These are phyloP conservation scores for Hypselothyrea guttata DNA, from an alignment of 2,888 invertebrate genomes.

Conservation along the genomic window DNA sequence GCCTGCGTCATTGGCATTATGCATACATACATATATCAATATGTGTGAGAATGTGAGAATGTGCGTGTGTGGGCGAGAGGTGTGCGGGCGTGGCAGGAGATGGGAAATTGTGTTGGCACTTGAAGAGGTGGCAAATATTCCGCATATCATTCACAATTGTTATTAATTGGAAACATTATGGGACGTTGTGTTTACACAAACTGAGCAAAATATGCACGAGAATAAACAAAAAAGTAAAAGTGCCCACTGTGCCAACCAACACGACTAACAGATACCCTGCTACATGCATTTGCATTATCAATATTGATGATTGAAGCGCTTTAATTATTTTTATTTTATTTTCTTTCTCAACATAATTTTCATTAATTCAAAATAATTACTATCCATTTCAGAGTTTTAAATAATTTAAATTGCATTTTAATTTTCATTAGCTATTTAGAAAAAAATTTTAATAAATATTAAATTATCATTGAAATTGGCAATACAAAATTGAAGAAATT, in stretches of 20 bases:
- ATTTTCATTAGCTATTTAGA: no score
- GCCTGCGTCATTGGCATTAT: slow-evolving; percentile 32
- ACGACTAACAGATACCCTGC: slow-evolving; percentile 21
- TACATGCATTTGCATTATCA: not conserved
- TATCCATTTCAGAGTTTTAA: no score
- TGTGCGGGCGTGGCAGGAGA: not conserved
- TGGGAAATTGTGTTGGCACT: slow-evolving; percentile 25
- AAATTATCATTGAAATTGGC: no score
- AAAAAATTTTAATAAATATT: no score
- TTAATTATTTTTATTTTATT: no score
- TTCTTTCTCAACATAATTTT: no score
- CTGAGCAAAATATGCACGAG: slow-evolving; percentile 7
- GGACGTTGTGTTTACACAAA: slow-evolving; percentile 62
- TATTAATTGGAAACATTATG: slow-evolving; percentile 71
- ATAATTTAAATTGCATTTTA: no score
- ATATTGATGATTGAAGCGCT: no score
- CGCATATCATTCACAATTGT: slow-evolving; percentile 60
- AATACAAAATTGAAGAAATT: no score
- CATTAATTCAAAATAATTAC: no score
- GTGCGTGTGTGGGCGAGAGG: slow-evolving; percentile 3
- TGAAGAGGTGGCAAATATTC: slow-evolving; percentile 36
- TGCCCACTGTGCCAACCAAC: not conserved
- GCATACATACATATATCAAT: not conserved
- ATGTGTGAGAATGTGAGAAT: slow-evolving; percentile 5
- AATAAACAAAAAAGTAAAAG: slow-evolving; percentile 31